Conservation (phyloP, 2,797 vertebrate species). For the Anas capensis region DNA sequence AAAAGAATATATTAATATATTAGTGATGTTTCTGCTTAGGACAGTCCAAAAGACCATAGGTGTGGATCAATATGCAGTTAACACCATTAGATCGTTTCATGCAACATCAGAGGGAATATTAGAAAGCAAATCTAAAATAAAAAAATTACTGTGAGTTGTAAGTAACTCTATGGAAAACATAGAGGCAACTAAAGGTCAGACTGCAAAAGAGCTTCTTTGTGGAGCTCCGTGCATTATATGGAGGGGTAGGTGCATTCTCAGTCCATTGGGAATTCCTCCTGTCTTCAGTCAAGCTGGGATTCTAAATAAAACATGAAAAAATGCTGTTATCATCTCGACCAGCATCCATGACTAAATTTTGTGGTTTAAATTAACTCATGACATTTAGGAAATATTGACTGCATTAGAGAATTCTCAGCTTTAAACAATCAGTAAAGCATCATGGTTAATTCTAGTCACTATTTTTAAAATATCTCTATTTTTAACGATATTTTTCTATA, state of each 20-base stretch:
- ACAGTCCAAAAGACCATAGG: rapidly evolving
- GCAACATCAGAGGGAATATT: not conserved
- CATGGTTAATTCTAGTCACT: not conserved
- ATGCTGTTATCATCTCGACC: rapidly evolving
- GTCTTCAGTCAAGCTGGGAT: not conserved
- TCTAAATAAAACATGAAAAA: not conserved
- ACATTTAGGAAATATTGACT: not conserved
- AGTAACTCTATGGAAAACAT: not conserved
- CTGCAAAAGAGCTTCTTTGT: not conserved
- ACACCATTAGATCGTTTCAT: not conserved
- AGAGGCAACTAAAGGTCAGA: not conserved
- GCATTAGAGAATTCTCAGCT: not conserved
- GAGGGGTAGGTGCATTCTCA: not conserved
- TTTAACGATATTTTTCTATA: not conserved
- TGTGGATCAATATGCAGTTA: not conserved
- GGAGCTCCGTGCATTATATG: rapidly evolving
- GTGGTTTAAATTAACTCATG: not conserved
- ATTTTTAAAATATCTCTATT: not conserved
- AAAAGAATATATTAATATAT: too few relatives aligned
- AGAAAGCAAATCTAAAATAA: not conserved
- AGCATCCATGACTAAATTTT: not conserved
- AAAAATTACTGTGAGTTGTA: not conserved
- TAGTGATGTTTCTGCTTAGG: not conserved
- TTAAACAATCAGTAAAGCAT: not conserved
- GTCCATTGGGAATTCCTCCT: not conserved